Evolutionary conservation across 1,140 invertebrate species (phyloP), one percentile per base, ranked within the genome.

Genomic region (Micrasema minimum): DNA sequence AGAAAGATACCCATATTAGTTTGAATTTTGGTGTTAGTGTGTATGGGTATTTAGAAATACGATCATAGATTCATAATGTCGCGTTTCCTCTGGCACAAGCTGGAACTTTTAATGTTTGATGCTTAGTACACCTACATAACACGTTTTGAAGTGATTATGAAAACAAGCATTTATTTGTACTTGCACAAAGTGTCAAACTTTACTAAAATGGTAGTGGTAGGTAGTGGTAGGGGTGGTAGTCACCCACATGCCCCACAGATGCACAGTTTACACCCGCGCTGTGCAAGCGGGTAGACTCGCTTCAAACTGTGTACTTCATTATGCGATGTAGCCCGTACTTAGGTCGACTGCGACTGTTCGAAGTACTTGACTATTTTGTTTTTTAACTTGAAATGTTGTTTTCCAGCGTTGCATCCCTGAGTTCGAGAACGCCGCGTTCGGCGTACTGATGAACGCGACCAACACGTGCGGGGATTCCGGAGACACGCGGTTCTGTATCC

Each of bases 371-470:
- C n/a, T n/a, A n/a, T n/a, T n/a, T n/a, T n/a, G n/a, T n/a, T n/a
- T n/a, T n/a, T n/a, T n/a, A n/a, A n/a, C n/a, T 53, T 23, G 9
- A 23, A 6, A 37, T 55, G 12, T 4, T 64, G 48, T 20, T 70
- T 77, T 79, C 61, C 87, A 97, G 92, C 89, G 93, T 86, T 99
- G 98, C 82, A 91, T 96, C 75, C 96, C 97, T 0, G 93, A 93
- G 69, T 99, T 99, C 80, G 94, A 95, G 78, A 99, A 99, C 81
- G 96, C 96, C 2, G 97, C 97, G 1, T 99, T 92, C 83, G 90
- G 91, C 74, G 83, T 93, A 3, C 82, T 86, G 45, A 94, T 99
- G 78, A 94, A 97, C 71, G 92, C 94, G 1, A 97, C 96, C 1
- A 99, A 98, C 80, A 99, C 97, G 2, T 99, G 97, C 78, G 97